A percentile compares a stretch with the other conserved stretches of the same genome.
These are phyloP conservation scores for Neostethus bicornis DNA, from an alignment of 2,797 vertebrate species.

Conservation along the genomic window DNA sequence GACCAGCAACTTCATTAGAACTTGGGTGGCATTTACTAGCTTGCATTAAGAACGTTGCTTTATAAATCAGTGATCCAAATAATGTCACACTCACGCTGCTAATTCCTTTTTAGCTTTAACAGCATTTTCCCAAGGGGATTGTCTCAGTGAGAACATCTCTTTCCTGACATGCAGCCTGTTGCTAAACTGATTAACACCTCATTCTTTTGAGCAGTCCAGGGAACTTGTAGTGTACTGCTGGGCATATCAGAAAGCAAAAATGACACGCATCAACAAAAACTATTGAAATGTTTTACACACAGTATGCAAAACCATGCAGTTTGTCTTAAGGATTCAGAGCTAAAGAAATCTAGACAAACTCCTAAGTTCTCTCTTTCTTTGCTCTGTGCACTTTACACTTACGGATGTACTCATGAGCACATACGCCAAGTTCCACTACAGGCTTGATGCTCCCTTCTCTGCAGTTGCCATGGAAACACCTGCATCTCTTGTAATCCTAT, in stretches of 20 bases:
- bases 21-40: conserved; percentile 34
- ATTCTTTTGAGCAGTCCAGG: conserved; percentile 52
- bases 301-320: not conserved
- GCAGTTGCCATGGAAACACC: conserved; percentile 78
- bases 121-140: conserved; percentile 51
- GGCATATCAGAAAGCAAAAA: conserved; percentile 24
- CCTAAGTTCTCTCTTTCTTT: conserved; percentile 13
- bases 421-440: conserved; percentile 43
- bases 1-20: conserved; percentile 24
- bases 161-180: conserved; percentile 50
- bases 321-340: not conserved
- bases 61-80: conserved; percentile 42
- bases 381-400: conserved; percentile 14
- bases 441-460: conserved; percentile 59
- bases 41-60: conserved; percentile 15
- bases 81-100: conserved; percentile 58
- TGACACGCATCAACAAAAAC: not conserved
- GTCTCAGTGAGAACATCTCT: conserved; percentile 43
- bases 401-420: conserved; percentile 19
- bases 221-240: conserved; percentile 28
- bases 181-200: conserved; percentile 69
- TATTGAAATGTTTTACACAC: conserved; percentile 2
- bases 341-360: conserved; percentile 24
- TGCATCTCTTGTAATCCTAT: conserved; percentile 75
- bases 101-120: conserved; percentile 63